Conservation (phyloP, 2,888 invertebrate species). For the Eulithis testata region DNA sequence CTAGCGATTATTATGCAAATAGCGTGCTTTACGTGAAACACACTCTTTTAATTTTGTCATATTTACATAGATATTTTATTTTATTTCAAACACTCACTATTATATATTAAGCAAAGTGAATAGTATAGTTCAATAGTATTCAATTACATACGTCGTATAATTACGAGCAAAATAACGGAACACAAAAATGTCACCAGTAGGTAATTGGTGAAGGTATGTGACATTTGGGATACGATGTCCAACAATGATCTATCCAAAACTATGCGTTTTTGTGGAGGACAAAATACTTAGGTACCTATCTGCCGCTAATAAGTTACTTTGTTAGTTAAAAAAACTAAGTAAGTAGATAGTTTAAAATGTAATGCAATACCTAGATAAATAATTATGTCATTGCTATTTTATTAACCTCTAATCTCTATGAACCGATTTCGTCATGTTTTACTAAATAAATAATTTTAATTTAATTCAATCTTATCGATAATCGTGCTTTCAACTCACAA, state of each 20-base stretch:
- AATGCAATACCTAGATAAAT: no score
- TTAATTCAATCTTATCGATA: no score
- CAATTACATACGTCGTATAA: no score
- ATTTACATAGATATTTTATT: neutral
- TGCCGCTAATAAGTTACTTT: neutral
- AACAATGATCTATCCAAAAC: neutral
- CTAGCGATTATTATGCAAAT: neutral
- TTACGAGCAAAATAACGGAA: constrained; percentile 1
- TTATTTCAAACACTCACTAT: neutral
- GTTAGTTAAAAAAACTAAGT: neutral
- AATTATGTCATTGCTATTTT: no score
- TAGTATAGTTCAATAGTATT: neutral
- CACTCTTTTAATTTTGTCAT: neutral
- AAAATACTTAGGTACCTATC: no score
- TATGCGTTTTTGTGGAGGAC: neutral
- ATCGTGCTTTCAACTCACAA: no score
- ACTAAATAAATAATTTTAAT: no score
- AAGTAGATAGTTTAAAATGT: no score
- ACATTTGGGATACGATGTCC: neutral
- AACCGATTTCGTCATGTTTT: no score
- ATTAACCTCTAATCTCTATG: no score
- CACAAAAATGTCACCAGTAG: neutral
- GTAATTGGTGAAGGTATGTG: neutral
- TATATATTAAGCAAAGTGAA: neutral
- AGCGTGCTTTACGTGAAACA: neutral